Evolutionary conservation across 1,140 invertebrate species (phyloP), one percentile per base, ranked within the genome.

Genomic region (Berghia stephanieae): DNA sequence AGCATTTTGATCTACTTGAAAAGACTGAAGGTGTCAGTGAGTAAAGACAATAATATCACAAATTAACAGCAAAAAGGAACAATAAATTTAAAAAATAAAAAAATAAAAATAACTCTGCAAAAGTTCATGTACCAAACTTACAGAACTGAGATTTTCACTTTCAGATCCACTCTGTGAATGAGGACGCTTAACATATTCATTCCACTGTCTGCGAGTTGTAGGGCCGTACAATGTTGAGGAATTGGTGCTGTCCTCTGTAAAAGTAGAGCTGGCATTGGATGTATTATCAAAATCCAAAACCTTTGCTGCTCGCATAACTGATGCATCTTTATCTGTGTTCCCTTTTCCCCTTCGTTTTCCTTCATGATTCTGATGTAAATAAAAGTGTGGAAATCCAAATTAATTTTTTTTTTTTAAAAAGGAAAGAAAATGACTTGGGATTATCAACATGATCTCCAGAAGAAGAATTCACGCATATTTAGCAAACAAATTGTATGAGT

Each of bases 171-270:
- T 79, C 34, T 80, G 75, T 10, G 81, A 82, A 55, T 66, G 68
- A 49, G 71, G 68, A 49, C 84, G 81, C 70, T 83, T 86, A 68
- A 89, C 84, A 91, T 92, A 94, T 86, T 94, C 93, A 31, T 92
- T 93, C 94, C 94, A 95, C 44, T 93, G 93, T 80, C 92, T 90
- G 10, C 94, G 90, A 0, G 94, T 94, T 46, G 93, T 94, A 3
- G 93, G 92, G 24, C 93, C 93, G 82, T 90, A 91, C 44, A 91
- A 88, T 87, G 70, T 86, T 38, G 69, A 36, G 68, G 69, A 86
- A 60, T 84, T 82, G 74, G 77, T 81, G 18, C 82, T 79, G n/a
- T 82, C 79, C 21, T 75, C 78, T 2, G 79, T 81, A 46, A 52
- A 73, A 63, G 69, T 80, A 52, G 40, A 69, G 42, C 24, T 49